These are phyloP conservation scores for Patiria pectinifera DNA, from an alignment of 53 echinoderm and acorn worm genomes.

Conservation along the genomic window DNA sequence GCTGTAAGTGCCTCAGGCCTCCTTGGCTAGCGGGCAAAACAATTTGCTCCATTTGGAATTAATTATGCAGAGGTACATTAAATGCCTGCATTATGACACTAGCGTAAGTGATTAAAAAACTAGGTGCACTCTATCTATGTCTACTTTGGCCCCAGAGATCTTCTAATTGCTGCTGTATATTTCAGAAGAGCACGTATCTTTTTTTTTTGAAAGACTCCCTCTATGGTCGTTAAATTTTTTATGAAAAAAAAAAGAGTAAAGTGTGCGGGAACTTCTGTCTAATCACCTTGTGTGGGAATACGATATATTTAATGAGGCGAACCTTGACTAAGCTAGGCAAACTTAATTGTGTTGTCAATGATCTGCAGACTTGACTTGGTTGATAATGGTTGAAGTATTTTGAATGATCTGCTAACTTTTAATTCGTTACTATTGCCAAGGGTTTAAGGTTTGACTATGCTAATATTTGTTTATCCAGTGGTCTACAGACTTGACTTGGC, in stretches of 20 bases:
- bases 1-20: background rate
- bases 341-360: background rate
- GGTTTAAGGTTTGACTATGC: no score
- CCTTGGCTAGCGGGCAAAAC: background rate
- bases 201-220: background rate
- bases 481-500: no score
- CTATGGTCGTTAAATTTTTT: background rate
- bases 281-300: background rate
- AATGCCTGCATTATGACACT: slow-evolving; percentile 34
- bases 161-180: slow-evolving; percentile 22
- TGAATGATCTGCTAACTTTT: no score
- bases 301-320: background rate
- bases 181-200: background rate
- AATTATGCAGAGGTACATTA: slow-evolving; percentile 54
- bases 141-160: background rate
- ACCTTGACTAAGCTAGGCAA: background rate
- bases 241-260: background rate
- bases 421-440: no score
- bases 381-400: no score
- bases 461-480: no score
- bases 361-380: no score
- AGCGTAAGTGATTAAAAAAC: slow-evolving; percentile 49
- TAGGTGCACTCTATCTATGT: background rate
- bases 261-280: background rate
- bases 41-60: slow-evolving; percentile 18